phyloP scores from a whole-genome alignment of 2,113 vertebrate genomes.

The Eudyptes chrysolophus region DNA sequence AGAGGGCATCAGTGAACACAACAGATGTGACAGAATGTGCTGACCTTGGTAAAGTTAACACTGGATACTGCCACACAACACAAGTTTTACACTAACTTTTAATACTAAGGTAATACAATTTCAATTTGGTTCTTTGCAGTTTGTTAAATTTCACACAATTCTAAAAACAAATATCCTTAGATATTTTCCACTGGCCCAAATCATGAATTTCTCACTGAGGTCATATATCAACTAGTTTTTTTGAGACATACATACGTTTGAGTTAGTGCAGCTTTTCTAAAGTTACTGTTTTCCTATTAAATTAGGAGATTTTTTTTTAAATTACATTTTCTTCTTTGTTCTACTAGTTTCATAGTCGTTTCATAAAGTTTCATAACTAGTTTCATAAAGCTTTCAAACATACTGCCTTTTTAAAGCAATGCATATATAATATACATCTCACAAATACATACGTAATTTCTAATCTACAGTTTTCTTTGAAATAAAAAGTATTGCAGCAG shows the following conservation, averaged over 20 bases:
- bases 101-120: not conserved
- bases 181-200: not conserved
- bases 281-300: not conserved
- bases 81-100: not conserved
- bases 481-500: not conserved
- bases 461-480: not conserved
- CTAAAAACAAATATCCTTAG: not conserved
- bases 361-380: not conserved
- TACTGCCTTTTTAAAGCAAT: not conserved
- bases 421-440: not conserved
- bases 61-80: not conserved
- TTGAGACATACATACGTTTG: not conserved
- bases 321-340: not conserved
- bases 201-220: not conserved
- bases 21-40: not conserved
- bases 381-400: not conserved
- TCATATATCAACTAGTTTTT: not conserved
- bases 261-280: not conserved
- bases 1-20: not conserved
- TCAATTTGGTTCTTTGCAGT: not conserved
- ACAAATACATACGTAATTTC: not conserved
- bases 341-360: not conserved
- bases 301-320: not conserved
- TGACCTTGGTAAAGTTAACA: not conserved
- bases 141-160: not conserved